A percentile compares a stretch with the other conserved stretches of the same genome.
phyloP scores from a whole-genome alignment of 2,888 invertebrate species.

The Blastobasis lacticolella region DNA sequence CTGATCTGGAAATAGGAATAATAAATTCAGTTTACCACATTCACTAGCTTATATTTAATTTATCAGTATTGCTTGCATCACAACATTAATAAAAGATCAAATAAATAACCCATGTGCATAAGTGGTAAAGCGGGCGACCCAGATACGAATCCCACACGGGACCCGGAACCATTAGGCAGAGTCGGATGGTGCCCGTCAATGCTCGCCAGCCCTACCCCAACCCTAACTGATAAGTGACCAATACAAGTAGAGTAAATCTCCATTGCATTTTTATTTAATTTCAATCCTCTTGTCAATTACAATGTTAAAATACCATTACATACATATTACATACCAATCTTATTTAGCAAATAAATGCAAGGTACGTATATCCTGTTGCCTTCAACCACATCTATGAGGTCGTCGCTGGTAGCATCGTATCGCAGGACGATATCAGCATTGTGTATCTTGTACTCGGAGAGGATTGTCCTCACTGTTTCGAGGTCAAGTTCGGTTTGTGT shows the following conservation, averaged over 20 bases:
- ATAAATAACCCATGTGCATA: too few species aligned
- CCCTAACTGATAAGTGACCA: too few species aligned
- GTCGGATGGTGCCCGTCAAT: too few species aligned
- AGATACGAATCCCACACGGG: too few species aligned
- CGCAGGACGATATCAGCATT: conserved; percentile 98
- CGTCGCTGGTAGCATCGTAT: conserved; percentile 97
- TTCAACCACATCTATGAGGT: conserved; percentile 98
- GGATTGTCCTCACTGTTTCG: conserved; percentile 95
- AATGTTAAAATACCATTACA: too few species aligned
- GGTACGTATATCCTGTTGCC: conserved; percentile 99
- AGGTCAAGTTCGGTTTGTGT: conserved; percentile 94
- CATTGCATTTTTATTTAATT: too few species aligned
- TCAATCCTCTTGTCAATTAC: too few species aligned
- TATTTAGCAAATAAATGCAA: conserved; percentile 98
- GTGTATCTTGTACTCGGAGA: conserved; percentile 98
- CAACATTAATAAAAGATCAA: too few species aligned
- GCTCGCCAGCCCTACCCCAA: too few species aligned
- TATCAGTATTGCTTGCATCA: background rate
- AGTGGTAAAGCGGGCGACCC: too few species aligned
- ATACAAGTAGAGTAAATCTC: too few species aligned
- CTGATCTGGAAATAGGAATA: conserved; percentile 78
- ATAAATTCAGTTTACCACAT: background rate
- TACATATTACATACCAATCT: conserved; percentile 82
- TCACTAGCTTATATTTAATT: background rate
- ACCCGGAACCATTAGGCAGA: too few species aligned